Conservation (phyloP, 2,888 invertebrate species). For the Tipula unca region DNA sequence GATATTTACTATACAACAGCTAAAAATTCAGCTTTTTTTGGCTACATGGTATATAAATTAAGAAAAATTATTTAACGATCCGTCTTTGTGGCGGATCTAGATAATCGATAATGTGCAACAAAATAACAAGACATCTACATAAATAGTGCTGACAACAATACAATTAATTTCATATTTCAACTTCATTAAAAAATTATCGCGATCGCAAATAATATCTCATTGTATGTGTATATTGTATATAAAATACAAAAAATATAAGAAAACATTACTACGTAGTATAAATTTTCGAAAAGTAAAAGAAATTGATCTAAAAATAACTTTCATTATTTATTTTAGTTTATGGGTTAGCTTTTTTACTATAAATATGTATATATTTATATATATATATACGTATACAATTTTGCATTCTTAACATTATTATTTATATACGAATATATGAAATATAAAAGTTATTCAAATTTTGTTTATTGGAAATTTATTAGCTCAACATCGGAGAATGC, state of each 20-base stretch:
- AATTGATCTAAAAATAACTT: background rate
- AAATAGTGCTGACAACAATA: too few relatives aligned
- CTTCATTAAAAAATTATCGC: too few relatives aligned
- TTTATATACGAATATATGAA: background rate
- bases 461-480: background rate
- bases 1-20: background rate
- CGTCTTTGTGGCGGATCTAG: too few relatives aligned
- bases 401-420: background rate
- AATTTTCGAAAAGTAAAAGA: background rate
- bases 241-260: background rate
- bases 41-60: background rate
- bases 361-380: too few relatives aligned
- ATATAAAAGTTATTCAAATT: background rate
- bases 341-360: background rate
- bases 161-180: too few relatives aligned
- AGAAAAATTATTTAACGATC: too few relatives aligned
- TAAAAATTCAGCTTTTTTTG: background rate
- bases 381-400: background rate
- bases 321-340: background rate
- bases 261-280: background rate
- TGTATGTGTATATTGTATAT: too few relatives aligned
- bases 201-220: too few relatives aligned
- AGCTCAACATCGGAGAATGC: background rate
- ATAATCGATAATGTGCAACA: too few relatives aligned
- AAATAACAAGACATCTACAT: too few relatives aligned